Evolutionary conservation across 2,797 vertebrate species (phyloP).

Genomic region (Dicrostonyx torquatus): DNA sequence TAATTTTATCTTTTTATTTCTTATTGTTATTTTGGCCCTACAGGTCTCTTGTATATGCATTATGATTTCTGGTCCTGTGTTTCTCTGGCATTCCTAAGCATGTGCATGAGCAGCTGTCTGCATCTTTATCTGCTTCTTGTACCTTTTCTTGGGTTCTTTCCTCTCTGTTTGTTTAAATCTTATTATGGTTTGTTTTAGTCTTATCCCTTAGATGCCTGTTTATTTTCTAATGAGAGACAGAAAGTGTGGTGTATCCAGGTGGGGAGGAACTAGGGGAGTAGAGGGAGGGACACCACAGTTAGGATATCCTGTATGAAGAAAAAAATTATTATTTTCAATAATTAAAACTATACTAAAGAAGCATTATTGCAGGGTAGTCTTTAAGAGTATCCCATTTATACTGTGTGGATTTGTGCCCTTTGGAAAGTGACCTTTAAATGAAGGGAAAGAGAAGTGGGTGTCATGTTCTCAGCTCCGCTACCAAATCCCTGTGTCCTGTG

Average conservation of each 20-base stretch:
- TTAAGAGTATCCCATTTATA: not conserved
- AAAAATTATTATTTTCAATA: not conserved
- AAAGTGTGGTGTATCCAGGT: not conserved
- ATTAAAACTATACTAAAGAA: not conserved
- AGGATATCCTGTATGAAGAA: not conserved
- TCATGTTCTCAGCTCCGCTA: slow-evolving; percentile 38
- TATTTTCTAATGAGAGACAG: not conserved
- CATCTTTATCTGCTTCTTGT: not conserved
- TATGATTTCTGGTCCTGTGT: not conserved
- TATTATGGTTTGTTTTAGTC: not conserved
- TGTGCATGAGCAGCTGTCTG: not conserved
- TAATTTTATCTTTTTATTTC: not conserved
- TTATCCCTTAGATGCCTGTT: not conserved
- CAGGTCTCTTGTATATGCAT: not conserved
- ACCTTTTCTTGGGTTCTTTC: not conserved
- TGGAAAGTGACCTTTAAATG: slow-evolving; percentile 27
- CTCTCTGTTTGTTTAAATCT: not conserved
- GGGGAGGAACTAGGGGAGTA: not conserved
- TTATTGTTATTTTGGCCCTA: not conserved
- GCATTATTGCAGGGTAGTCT: not conserved
- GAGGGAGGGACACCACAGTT: not conserved
- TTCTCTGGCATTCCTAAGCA: not conserved
- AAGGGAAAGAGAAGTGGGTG: not conserved
- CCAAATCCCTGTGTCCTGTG: not conserved
- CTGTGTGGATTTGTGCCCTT: not conserved